Evolutionary conservation across 1,140 invertebrate species (phyloP).

Genomic region (Hylyphantes graminicola): DNA sequence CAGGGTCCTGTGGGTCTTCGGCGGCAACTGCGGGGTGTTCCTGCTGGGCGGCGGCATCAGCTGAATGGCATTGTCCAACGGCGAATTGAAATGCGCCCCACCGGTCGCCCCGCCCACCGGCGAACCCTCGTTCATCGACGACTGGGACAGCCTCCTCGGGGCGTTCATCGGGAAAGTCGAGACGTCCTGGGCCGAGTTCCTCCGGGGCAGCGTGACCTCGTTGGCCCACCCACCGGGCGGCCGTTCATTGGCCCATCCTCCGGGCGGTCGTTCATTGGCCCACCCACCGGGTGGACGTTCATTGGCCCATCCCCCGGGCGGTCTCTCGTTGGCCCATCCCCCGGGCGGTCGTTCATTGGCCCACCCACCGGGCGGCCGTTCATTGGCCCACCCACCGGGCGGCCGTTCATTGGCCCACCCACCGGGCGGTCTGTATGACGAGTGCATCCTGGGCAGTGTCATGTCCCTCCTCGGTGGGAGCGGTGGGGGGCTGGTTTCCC

Average conservation of each 20-base stretch:
- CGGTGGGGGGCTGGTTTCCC: conserved; percentile 74
- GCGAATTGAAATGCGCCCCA: conserved; percentile 15
- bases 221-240: conserved; percentile 6
- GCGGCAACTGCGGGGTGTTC: conserved; percentile 58
- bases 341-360: background rate
- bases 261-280: background rate
- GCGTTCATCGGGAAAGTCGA: conserved; percentile 42
- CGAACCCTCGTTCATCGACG: conserved; percentile 29
- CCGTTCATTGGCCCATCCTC: too few species aligned
- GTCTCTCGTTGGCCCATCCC: conserved; percentile 35
- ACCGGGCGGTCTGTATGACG: conserved; percentile 64
- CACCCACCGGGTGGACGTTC: background rate
- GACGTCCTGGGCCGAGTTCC: conserved; percentile 68
- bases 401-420: conserved; percentile 25
- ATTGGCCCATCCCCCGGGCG: conserved; percentile 46
- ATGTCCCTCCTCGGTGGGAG: conserved; percentile 71
- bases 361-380: background rate
- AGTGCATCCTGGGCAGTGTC: conserved; percentile 69
- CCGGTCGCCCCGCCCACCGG: background rate
- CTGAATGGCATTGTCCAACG: conserved; percentile 29
- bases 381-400: background rate
- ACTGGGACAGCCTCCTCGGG: conserved; percentile 56
- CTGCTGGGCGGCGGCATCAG: conserved; percentile 10
- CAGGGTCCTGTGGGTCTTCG: conserved; percentile 57
- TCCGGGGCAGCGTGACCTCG: conserved; percentile 65